A percentile compares a stretch with the other conserved stretches of the same genome.
phyloP scores from a whole-genome alignment of 2,113 vertebrate genomes.

The Nanorana parkeri region DNA sequence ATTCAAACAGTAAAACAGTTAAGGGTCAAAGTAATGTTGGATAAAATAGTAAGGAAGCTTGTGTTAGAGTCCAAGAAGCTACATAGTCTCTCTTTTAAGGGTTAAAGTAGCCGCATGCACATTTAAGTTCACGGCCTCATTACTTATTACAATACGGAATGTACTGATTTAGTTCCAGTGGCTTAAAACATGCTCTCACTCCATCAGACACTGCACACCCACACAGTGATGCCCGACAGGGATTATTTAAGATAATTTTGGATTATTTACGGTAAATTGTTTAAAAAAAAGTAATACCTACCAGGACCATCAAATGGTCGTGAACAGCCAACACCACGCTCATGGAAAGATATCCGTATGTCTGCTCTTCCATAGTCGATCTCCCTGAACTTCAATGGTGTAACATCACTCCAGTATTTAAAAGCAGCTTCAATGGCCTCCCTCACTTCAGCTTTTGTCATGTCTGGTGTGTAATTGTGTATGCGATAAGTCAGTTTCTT shows the following conservation, averaged over 20 bases:
- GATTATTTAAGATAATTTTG: neutral
- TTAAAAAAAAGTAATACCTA: constrained; percentile 53
- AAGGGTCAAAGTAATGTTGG: too few species aligned
- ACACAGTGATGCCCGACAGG: constrained; percentile 1
- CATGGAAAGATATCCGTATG: constrained; percentile 83
- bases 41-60: too few species aligned
- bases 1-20: too few species aligned
- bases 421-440: constrained; percentile 78
- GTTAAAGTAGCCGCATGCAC: too few species aligned
- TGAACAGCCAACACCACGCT: constrained; percentile 68
- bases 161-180: constrained; percentile 22
- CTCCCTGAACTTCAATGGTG: constrained; percentile 79
- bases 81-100: too few species aligned
- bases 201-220: neutral
- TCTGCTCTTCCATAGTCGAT: constrained; percentile 75
- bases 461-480: constrained; percentile 79
- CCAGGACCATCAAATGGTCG: constrained; percentile 70
- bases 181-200: neutral
- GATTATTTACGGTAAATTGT: neutral
- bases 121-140: neutral
- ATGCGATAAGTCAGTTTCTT: constrained; percentile 82
- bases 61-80: too few species aligned
- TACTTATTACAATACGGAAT: neutral
- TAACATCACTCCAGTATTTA: constrained; percentile 82
- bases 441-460: constrained; percentile 66